Conservation (phyloP, 2,888 invertebrate genomes). For the Chouioia cunea region DNA sequence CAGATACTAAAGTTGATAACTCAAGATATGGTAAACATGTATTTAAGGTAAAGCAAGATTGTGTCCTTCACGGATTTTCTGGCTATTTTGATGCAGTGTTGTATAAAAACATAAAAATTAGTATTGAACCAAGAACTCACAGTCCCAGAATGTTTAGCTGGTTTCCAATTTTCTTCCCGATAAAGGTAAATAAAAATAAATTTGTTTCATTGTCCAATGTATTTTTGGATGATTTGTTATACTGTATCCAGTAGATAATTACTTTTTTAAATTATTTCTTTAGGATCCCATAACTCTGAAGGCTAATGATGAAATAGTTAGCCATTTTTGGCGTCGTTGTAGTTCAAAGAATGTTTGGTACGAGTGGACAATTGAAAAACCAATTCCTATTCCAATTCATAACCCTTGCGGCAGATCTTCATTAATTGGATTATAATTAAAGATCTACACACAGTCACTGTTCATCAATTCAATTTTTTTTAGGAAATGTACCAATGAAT, state of each 20-base stretch:
- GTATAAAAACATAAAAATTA: conserved; percentile 86
- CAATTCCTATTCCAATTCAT: conserved; percentile 74
- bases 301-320: conserved; percentile 78
- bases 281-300: conserved; percentile 82
- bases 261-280: conserved; percentile 29
- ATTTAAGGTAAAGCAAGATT: conserved; percentile 81
- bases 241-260: background rate
- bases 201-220: conserved; percentile 14
- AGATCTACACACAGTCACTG: background rate
- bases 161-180: conserved; percentile 97
- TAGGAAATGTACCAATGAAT: conserved; percentile 7
- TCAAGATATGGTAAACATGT: conserved; percentile 77
- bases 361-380: conserved; percentile 87
- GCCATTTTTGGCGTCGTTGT: conserved; percentile 90
- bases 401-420: conserved; percentile 83
- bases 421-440: conserved; percentile 74
- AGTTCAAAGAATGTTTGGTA: conserved; percentile 92
- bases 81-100: conserved; percentile 94
- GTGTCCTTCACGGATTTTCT: conserved; percentile 92
- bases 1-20: conserved; percentile 75
- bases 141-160: conserved; percentile 96
- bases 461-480: background rate
- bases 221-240: background rate
- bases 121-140: conserved; percentile 90
- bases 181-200: conserved; percentile 74